A percentile compares a stretch with the other conserved stretches of the same genome.
phyloP scores from a whole-genome alignment of 2,888 invertebrate species.

The Melinaea menophilus region DNA sequence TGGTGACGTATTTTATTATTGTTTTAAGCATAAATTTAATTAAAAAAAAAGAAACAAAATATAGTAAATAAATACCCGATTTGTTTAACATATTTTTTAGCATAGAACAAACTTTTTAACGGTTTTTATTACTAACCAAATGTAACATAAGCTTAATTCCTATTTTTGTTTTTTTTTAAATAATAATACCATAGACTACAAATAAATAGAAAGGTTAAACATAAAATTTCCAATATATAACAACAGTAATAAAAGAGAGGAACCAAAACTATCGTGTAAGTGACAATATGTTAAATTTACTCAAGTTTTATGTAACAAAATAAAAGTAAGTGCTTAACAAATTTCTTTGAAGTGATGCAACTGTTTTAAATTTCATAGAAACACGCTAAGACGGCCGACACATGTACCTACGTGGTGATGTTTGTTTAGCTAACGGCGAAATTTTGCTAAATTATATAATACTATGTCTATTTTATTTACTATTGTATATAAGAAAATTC shows the following conservation, averaged over 20 bases:
- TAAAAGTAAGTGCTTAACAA: slow-evolving; percentile 20
- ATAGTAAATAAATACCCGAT: too few relatives aligned
- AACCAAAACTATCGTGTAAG: neutral
- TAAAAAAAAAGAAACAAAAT: too few relatives aligned
- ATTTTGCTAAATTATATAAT: slow-evolving; percentile 49
- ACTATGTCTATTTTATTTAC: slow-evolving; percentile 11
- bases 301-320: slow-evolving; percentile 13
- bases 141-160: too few relatives aligned
- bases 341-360: slow-evolving; percentile 45
- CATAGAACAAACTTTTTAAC: too few relatives aligned
- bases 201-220: too few relatives aligned
- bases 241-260: neutral
- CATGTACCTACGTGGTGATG: slow-evolving; percentile 32
- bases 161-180: too few relatives aligned
- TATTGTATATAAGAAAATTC: too few relatives aligned
- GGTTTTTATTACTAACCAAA: too few relatives aligned
- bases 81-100: too few relatives aligned
- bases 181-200: too few relatives aligned
- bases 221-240: neutral
- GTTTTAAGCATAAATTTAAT: too few relatives aligned
- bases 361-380: slow-evolving; percentile 46
- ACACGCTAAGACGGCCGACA: slow-evolving; percentile 49
- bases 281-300: slow-evolving; percentile 5
- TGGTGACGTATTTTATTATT: too few relatives aligned
- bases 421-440: slow-evolving; percentile 42